phyloP scores from a whole-genome alignment of 2,888 invertebrate species.

The Luffia ferchaultella region DNA sequence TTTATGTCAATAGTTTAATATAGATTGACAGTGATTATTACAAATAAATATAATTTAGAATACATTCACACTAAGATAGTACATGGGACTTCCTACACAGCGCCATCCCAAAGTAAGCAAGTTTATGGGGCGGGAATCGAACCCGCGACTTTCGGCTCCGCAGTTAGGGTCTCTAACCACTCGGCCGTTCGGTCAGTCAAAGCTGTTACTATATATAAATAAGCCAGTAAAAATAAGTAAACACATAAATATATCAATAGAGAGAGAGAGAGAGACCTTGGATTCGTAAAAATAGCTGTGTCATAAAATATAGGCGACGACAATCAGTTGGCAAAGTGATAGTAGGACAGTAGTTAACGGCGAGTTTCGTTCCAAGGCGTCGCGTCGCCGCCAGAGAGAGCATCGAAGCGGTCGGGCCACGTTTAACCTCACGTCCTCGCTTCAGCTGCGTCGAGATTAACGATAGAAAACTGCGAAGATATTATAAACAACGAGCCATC shows the following conservation, averaged over 20 bases:
- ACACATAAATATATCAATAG: neutral
- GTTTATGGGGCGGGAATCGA: too few species aligned
- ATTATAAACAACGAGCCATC: neutral
- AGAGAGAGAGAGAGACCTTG: neutral
- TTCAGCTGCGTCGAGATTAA: neutral
- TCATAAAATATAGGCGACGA: neutral
- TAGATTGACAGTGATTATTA: too few species aligned
- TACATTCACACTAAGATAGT: too few species aligned
- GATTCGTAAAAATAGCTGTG: neutral
- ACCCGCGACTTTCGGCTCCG: too few species aligned
- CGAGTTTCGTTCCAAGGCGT: conserved; percentile 39
- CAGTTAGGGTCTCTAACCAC: too few species aligned
- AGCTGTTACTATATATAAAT: neutral
- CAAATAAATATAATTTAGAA: too few species aligned
- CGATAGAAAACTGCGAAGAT: neutral
- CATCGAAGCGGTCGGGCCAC: neutral
- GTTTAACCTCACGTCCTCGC: too few species aligned
- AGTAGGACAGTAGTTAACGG: conserved; percentile 47
- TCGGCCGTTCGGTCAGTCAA: too few species aligned
- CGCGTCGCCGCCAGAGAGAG: conserved; percentile 27
- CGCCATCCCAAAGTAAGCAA: too few species aligned
- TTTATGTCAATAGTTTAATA: too few species aligned
- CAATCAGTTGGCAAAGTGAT: conserved; percentile 37
- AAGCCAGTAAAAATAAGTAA: neutral
- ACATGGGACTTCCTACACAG: too few species aligned